A percentile compares a stretch with the other conserved stretches of the same genome.
Conservation (phyloP, 2,113 vertebrate species). For the Castor canadensis region DNA sequence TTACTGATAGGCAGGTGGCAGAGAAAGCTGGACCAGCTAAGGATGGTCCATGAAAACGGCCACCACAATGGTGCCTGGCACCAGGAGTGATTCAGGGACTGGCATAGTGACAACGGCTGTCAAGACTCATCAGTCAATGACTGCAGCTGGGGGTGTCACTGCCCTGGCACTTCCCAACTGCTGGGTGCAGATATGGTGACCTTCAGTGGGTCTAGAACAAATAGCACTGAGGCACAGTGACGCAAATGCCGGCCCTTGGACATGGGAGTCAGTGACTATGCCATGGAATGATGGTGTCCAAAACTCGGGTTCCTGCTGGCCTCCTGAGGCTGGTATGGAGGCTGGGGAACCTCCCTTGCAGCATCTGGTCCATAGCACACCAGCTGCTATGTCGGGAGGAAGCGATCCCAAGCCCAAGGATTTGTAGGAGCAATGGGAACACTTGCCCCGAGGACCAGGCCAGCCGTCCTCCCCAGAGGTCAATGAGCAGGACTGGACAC, state of each 20-base stretch:
- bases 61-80: background rate
- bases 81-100: no score
- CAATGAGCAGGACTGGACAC: background rate
- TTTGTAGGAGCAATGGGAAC: background rate
- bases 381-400: background rate
- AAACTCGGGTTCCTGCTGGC: background rate
- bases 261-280: background rate
- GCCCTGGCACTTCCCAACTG: background rate
- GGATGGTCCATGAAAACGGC: background rate
- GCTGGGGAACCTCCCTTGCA: background rate
- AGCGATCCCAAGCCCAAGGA: no score
- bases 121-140: background rate
- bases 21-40: background rate
- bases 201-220: background rate
- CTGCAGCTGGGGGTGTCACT: no score
- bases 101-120: background rate
- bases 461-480: background rate
- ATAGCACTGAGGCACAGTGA: rapidly evolving
- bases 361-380: background rate
- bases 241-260: background rate
- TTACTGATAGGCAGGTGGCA: background rate
- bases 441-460: background rate
- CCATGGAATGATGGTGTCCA: no score
- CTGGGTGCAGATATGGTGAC: background rate
- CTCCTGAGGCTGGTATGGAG: background rate